A percentile compares a stretch with the other conserved stretches of the same genome.
phyloP scores from a whole-genome alignment of 2,888 invertebrate genomes.

The Metallyticus violacea region DNA sequence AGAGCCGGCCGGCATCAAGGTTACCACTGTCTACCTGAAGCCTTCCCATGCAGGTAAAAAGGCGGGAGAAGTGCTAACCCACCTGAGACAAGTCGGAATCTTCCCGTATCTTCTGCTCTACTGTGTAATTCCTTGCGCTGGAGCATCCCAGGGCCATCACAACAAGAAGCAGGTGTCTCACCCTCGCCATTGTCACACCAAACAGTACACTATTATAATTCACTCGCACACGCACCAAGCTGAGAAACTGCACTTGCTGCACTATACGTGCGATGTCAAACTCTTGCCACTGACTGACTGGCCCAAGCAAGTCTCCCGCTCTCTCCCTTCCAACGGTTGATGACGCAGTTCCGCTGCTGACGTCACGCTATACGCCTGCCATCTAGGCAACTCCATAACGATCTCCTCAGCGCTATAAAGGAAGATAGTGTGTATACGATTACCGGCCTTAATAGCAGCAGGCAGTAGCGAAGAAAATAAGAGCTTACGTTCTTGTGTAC shows the following conservation, averaged over 20 bases:
- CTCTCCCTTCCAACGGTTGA: background rate
- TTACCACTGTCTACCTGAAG: no score
- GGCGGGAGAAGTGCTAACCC: constrained; percentile 36
- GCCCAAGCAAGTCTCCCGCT: background rate
- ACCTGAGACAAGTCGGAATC: constrained; percentile 69
- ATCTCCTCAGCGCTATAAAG: no score
- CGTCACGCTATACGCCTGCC: constrained; percentile 15
- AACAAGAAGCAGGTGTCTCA: background rate
- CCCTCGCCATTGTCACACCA: background rate
- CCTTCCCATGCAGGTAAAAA: background rate
- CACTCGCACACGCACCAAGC: background rate
- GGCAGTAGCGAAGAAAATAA: background rate
- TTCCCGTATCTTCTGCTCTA: constrained; percentile 61
- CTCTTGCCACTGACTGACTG: background rate
- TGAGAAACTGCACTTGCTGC: background rate
- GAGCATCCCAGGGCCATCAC: background rate
- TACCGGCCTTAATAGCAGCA: background rate
- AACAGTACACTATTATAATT: background rate
- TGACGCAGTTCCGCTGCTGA: constrained; percentile 19
- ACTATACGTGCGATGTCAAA: no score
- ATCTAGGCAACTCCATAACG: constrained; percentile 17
- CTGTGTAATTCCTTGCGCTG: constrained; percentile 43
- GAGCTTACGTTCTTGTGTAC: no score
- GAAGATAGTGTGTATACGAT: background rate
- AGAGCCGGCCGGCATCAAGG: background rate